Evolutionary conservation across 2,113 vertebrate genomes (phyloP), one percentile per base, ranked within the genome.

Genomic region (Desmodus rotundus): DNA sequence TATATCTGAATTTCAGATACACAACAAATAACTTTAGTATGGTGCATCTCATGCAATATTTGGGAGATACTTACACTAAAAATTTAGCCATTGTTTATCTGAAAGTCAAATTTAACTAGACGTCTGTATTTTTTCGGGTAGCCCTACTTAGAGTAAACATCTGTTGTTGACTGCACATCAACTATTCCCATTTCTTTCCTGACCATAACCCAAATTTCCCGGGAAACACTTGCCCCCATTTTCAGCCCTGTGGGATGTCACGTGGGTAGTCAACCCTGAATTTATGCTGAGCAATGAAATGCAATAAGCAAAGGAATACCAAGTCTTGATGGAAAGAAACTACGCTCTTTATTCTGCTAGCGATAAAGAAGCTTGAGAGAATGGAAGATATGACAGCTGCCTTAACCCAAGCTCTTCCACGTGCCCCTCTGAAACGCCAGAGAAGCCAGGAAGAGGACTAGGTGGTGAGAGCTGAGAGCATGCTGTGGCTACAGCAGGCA

Each of bases 41-140:
- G 58, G 33, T 33, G 28, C 13, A 1, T 12, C 11, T 26, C 33
- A 8, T 14, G 38, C 36, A 74, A 61, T 38, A 95, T 28, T 33
- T 65, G 38, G 4, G 33, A 82, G 33, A 63, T 0, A 28, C 12
- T 54, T 50, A 17, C 7, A 76, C 3, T 63, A 68, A 94, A 78
- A 83, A 82, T 43, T 8, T 31, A 77, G 5, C 26, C 47, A 45
- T 0, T 47, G 12, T 87, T 80, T 67, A 86, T 33, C 26, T 76
- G 63, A 95, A 95, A 94, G 65, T 93, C 74, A 84, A n/a, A 88
- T 50, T n/a, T 68, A 67, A 68, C 56, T n/a, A 45, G 47, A 45
- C 41, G 78, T 14, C 20, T 54, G 47, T 67, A 4, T 85, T 92
- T 92, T 68, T 91, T 63, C 70, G 45, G 38, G 26, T 61, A 92